Base-by-base conservation (phyloP, 2,113 vertebrate species). In the Petromus typicus region DNA sequence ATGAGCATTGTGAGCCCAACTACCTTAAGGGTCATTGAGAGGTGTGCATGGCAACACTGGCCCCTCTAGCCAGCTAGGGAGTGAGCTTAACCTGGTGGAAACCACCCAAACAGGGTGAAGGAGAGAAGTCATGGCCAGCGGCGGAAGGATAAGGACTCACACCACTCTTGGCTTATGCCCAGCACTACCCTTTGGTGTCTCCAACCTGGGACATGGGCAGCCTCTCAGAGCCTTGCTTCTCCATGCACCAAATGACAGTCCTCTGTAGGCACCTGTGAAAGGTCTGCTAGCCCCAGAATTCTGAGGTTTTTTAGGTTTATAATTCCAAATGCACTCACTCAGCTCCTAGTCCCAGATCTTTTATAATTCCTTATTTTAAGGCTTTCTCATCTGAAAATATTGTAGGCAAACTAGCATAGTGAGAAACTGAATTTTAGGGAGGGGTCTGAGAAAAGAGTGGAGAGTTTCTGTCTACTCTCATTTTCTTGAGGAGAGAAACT, bases 351-450 rank as follows among this genome's bases (percentile, higher is more conserved):
- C 20, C 11, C 61, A 94, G 71, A 79, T 80, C 40, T 92, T 92
- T 89, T 34, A 67, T 61, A 73, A 51, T 83, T 83, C 64, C 27
- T 91, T 84, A 71, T n/a, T 82, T 91, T 91, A 84, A 86, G 69
- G 3, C 17, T 69, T 63, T 84, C 54, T 75, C 12, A 13, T 71
- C 69, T 91, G 22, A 56, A 56, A 71, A 88, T 5, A 66, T 88
- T 56, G 66, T 40, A 76, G 23, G 75, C 23, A 95, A 90, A 93
- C 40, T 82, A 71, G 37, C n/a, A 51, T 37, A 64, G 48, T 13
- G 84, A 51, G 40, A 80, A 54, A 88, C 30, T 91, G 91, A 80
- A 37, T 85, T 88, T 79, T 43, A 80, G 22, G 78, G 18, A 45
- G 85, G 30, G 34, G 71, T 40, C 82, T 75, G 54, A 84, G 69